Conservation (phyloP, 2,797 vertebrate genomes). For the Philypnodon macrostomus region DNA sequence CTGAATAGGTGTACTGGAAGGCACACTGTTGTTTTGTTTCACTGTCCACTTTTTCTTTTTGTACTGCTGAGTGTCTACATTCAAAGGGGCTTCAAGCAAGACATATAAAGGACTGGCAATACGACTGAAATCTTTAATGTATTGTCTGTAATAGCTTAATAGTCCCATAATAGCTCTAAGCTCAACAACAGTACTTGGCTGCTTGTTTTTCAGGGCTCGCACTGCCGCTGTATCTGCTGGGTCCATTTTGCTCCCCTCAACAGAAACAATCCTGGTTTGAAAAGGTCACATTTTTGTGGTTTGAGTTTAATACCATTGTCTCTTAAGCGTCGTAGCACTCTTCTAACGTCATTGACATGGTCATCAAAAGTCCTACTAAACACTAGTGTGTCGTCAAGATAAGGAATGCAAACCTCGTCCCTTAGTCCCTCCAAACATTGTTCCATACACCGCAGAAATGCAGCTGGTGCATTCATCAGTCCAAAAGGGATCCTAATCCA, state of each 20-base stretch:
- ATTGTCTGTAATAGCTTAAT: neutral
- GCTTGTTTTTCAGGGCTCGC: slow-evolving; percentile 7
- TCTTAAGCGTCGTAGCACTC: slow-evolving; percentile 3
- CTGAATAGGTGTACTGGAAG: neutral
- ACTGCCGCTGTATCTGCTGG: neutral
- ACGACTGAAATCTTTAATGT: neutral
- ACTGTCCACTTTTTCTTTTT: neutral
- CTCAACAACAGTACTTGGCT: slow-evolving; percentile 15
- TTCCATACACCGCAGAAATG: neutral
- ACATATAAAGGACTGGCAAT: neutral
- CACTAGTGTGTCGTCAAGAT: slow-evolving; percentile 2
- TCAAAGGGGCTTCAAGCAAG: neutral
- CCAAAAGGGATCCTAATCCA: slow-evolving; percentile 2
- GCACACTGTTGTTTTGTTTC: neutral
- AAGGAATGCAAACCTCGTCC: slow-evolving; percentile 10
- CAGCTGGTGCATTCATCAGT: neutral
- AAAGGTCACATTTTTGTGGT: neutral
- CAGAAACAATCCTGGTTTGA: slow-evolving; percentile 2
- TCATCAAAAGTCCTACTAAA: slow-evolving; percentile 5
- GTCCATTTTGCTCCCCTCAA: slow-evolving; percentile 1
- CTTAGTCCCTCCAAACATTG: neutral
- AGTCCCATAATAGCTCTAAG: neutral
- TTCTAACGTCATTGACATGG: slow-evolving; percentile 3
- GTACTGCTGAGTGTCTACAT: neutral
- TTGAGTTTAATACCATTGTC: neutral